A percentile compares a stretch with the other conserved stretches of the same genome.
Conservation (phyloP, 2,888 invertebrate species). For the Celastrina argiolus region DNA sequence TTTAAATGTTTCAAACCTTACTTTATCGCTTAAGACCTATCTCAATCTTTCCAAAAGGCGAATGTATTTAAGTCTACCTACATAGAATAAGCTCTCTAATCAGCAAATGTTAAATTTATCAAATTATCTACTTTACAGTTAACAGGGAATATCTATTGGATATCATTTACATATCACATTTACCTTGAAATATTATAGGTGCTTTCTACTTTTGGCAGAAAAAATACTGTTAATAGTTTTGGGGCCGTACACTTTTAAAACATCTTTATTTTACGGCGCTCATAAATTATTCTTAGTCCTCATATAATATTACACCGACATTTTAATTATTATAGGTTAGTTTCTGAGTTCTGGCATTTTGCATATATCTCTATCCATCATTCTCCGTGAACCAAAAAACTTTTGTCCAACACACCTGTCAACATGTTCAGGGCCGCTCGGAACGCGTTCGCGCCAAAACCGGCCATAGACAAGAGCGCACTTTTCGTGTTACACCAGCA, state of each 20-base stretch:
- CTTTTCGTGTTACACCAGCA: conserved; percentile 5
- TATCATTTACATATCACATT: background rate
- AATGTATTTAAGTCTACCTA: conserved; percentile 1
- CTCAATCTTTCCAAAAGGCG: conserved; percentile 14
- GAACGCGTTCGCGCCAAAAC: conserved; percentile 16
- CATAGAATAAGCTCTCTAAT: conserved; percentile 1
- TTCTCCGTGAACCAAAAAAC: background rate
- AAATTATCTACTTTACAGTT: background rate
- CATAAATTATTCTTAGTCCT: background rate
- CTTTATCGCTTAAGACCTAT: background rate
- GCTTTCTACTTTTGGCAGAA: background rate
- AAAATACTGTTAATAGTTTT: background rate
- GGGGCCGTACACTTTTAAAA: background rate
- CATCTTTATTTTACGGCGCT: background rate
- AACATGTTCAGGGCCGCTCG: background rate
- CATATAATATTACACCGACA: background rate
- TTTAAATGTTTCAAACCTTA: background rate
- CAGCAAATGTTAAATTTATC: background rate
- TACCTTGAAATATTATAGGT: background rate
- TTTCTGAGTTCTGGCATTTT: background rate
- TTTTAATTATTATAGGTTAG: background rate
- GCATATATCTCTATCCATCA: background rate
- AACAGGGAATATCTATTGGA: background rate
- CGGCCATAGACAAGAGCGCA: conserved; percentile 11
- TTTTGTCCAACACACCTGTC: conserved; percentile 9